These are phyloP conservation scores for Pongo pygmaeus DNA, from an alignment of 2,113 vertebrate genomes.

Conservation along the genomic window DNA sequence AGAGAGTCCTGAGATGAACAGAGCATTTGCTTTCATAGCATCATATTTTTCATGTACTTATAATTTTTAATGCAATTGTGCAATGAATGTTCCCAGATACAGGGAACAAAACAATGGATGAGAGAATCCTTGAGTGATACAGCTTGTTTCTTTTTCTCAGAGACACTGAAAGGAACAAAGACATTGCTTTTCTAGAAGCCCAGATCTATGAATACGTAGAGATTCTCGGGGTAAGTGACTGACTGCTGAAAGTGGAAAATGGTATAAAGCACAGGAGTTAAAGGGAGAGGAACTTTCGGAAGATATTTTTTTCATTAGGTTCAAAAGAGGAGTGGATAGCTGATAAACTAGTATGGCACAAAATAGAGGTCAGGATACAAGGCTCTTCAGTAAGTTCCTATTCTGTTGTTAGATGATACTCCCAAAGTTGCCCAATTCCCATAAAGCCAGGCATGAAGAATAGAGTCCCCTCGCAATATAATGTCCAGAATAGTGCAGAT, in stretches of 20 bases:
- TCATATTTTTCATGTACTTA: not conserved
- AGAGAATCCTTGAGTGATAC: conserved; percentile 37
- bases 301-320: not conserved
- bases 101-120: not conserved
- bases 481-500: not conserved
- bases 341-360: not conserved
- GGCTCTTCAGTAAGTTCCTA: not conserved
- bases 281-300: not conserved
- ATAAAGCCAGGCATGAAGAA: not conserved
- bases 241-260: not conserved
- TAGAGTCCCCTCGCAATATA: not conserved
- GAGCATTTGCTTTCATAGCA: not conserved
- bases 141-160: conserved; percentile 81
- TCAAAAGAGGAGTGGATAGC: not conserved
- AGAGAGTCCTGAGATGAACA: not conserved
- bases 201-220: conserved; percentile 99
- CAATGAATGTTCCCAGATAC: not conserved
- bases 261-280: not conserved
- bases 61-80: not conserved
- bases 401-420: not conserved
- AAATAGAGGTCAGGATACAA: not conserved
- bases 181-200: conserved; percentile 96
- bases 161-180: conserved; percentile 98
- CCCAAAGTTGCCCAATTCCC: not conserved
- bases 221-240: conserved; percentile 93